A percentile compares a stretch with the other conserved stretches of the same genome.
Conservation (phyloP, 92 coral and sea anemone genomes). For the Bergia sp. region DNA sequence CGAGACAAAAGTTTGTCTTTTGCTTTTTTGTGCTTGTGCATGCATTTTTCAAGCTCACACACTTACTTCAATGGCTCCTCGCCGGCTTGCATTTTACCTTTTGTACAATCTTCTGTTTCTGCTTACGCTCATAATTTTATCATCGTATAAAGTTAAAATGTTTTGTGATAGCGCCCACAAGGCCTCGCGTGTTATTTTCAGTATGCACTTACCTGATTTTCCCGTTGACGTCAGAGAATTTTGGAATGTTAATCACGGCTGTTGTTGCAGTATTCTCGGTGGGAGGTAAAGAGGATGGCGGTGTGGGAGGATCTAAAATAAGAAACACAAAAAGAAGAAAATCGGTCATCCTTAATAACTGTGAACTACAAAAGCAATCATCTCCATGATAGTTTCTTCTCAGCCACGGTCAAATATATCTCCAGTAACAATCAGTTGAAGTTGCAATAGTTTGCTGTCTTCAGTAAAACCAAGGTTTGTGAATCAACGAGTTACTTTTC, state of each 20-base stretch:
- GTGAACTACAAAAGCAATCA: neutral
- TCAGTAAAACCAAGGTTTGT: no score
- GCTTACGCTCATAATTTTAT: no score
- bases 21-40: no score
- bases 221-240: slow-evolving; percentile 52
- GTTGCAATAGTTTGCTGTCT: no score
- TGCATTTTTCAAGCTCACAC: no score
- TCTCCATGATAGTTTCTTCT: no score
- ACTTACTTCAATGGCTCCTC: neutral
- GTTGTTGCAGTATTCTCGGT: slow-evolving; percentile 12
- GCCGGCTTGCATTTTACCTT: neutral
- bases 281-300: slow-evolving; percentile 20
- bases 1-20: no score
- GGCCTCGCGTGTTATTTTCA: neutral
- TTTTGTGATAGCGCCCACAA: neutral
- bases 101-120: no score
- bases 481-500: no score
- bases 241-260: slow-evolving; percentile 44
- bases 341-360: neutral
- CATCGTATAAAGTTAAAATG: neutral
- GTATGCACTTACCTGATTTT: slow-evolving; percentile 33
- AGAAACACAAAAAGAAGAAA: neutral
- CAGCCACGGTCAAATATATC: no score
- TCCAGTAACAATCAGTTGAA: no score
- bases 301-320: slow-evolving; percentile 50